These are phyloP conservation scores for Oophaga sylvatica DNA, from an alignment of 2,797 vertebrate genomes.

Conservation along the genomic window DNA sequence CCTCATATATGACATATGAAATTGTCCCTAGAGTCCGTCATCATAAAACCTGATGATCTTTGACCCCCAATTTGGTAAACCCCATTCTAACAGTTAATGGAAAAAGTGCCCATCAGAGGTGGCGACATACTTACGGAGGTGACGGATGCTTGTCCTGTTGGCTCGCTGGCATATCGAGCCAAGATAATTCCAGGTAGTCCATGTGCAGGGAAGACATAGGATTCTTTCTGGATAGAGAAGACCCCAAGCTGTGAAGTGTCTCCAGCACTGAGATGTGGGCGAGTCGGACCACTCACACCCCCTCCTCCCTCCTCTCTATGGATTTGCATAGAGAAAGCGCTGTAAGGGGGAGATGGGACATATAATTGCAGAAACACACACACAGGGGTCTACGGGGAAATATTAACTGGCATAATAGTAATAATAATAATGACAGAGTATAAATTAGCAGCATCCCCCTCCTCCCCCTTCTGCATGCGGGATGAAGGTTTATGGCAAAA, in stretches of 20 bases:
- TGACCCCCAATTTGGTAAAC: background rate
- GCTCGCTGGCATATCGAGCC: slow-evolving; percentile 19
- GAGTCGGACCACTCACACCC: slow-evolving; percentile 33
- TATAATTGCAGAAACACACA: slow-evolving; percentile 46
- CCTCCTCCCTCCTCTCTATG: slow-evolving; percentile 16
- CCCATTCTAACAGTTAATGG: background rate
- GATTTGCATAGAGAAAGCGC: slow-evolving; percentile 52
- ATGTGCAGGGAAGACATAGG: slow-evolving; percentile 27
- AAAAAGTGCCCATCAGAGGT: slow-evolving; percentile 13
- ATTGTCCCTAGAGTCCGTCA: background rate
- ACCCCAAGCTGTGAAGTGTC: slow-evolving; percentile 35
- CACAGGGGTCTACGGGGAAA: slow-evolving; percentile 42
- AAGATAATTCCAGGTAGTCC: slow-evolving; percentile 58
- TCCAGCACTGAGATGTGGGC: slow-evolving; percentile 22
- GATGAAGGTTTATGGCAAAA: background rate
- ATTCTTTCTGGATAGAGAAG: slow-evolving; percentile 25
- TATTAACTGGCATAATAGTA: slow-evolving; percentile 38
- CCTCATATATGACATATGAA: background rate
- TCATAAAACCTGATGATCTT: background rate
- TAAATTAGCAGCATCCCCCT: slow-evolving; percentile 19
- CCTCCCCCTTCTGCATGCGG: background rate
- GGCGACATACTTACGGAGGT: slow-evolving; percentile 44
- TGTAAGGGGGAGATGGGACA: slow-evolving; percentile 44
- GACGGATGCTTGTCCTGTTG: slow-evolving; percentile 34
- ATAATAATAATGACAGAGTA: slow-evolving; percentile 42